Evolutionary conservation across 92 coral and sea anemone genomes (phyloP).

Genomic region (Paragorgia papillata): DNA sequence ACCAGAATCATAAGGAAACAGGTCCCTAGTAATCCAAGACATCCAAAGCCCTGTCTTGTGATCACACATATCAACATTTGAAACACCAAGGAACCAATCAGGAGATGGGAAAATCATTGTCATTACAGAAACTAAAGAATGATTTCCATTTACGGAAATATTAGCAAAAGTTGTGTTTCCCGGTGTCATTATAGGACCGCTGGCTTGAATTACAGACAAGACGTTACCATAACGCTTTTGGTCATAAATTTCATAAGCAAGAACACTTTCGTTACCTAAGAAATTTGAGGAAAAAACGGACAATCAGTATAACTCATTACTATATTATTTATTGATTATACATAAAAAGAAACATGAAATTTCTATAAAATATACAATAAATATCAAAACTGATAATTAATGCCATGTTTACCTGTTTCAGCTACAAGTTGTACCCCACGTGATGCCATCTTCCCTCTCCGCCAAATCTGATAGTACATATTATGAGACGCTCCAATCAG

Average conservation of each 20-base stretch:
- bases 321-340: too few species aligned
- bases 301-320: not conserved
- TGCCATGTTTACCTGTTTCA: too few species aligned
- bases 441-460: too few species aligned
- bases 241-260: conserved; percentile 2
- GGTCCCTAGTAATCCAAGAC: not conserved
- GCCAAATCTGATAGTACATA: too few species aligned
- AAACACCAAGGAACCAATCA: conserved; percentile 40
- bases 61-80: conserved; percentile 28
- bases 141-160: conserved; percentile 3
- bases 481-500: too few species aligned
- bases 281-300: not conserved
- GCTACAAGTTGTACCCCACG: too few species aligned
- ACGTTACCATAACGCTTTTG: conserved; percentile 14
- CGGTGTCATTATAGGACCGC: not conserved
- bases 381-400: too few species aligned
- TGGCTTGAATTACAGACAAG: not conserved
- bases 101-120: conserved; percentile 37
- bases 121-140: conserved; percentile 18
- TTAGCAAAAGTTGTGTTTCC: not conserved
- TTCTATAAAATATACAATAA: too few species aligned
- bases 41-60: conserved; percentile 5
- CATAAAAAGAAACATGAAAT: too few species aligned
- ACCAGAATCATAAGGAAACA: conserved; percentile 35
- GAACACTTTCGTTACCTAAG: not conserved